These are phyloP conservation scores for Anthoscopus minutus DNA, from an alignment of 2,113 vertebrate genomes.

Conservation along the genomic window DNA sequence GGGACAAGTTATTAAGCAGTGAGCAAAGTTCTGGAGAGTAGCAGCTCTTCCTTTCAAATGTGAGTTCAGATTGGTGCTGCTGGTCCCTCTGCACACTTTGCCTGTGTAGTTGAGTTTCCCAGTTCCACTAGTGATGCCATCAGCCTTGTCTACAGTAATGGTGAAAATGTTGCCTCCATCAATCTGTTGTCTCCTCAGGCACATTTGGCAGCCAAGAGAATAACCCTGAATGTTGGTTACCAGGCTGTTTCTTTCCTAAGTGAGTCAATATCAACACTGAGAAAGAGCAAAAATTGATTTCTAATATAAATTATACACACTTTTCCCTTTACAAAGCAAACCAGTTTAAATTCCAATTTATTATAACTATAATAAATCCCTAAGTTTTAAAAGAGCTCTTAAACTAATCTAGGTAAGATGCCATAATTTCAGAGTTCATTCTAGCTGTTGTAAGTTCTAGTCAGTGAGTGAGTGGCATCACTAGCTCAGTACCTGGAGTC, in stretches of 20 bases:
- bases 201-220: neutral
- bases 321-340: neutral
- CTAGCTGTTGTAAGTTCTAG: neutral
- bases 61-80: neutral
- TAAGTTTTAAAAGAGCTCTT: neutral
- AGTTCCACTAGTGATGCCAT: neutral
- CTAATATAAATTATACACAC: neutral
- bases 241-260: neutral
- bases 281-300: neutral
- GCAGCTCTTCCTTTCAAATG: neutral
- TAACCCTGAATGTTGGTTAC: neutral
- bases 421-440: neutral
- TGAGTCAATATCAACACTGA: neutral
- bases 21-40: neutral
- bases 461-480: neutral
- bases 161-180: neutral
- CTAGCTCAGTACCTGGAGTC: neutral
- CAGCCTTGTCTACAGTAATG: neutral
- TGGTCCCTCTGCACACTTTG: neutral
- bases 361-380: neutral
- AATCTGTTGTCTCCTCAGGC: neutral
- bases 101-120: neutral
- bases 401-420: neutral
- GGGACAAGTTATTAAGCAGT: neutral
- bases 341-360: neutral